Conservation (phyloP, 2,797 vertebrate genomes). For the Brachyrhaphis roseni region DNA sequence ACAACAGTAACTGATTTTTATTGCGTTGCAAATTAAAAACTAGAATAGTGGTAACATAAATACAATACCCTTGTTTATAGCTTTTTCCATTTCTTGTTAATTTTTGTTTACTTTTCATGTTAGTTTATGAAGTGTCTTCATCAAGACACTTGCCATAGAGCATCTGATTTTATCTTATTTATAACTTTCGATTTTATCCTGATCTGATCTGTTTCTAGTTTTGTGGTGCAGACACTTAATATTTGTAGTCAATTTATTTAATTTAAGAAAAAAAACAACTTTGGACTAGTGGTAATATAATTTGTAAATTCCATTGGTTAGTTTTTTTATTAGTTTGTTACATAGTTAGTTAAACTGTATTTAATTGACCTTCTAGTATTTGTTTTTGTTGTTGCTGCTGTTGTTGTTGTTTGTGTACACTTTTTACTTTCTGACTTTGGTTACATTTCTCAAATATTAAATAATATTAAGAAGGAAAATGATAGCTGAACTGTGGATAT, state of each 20-base stretch:
- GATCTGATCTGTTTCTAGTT: background rate
- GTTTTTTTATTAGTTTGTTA: background rate
- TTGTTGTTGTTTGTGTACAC: background rate
- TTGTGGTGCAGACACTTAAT: background rate
- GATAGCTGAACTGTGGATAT: background rate
- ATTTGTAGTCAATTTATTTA: background rate
- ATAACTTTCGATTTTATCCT: background rate
- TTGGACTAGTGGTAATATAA: background rate
- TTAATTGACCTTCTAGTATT: background rate
- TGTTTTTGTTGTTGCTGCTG: background rate
- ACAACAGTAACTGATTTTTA: background rate
- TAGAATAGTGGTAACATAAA: background rate
- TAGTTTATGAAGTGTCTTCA: background rate
- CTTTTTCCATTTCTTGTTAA: too few relatives aligned
- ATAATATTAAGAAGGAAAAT: background rate
- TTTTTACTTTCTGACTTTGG: background rate
- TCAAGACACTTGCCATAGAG: background rate
- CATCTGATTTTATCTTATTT: background rate
- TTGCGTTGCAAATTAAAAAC: background rate
- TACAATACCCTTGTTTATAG: background rate
- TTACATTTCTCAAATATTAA: background rate
- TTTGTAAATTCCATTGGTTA: background rate
- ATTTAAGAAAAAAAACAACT: background rate
- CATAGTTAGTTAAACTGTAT: background rate
- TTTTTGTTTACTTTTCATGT: background rate